Conservation (phyloP, 1,140 invertebrate species). For the Oreohelix idahoensis region DNA sequence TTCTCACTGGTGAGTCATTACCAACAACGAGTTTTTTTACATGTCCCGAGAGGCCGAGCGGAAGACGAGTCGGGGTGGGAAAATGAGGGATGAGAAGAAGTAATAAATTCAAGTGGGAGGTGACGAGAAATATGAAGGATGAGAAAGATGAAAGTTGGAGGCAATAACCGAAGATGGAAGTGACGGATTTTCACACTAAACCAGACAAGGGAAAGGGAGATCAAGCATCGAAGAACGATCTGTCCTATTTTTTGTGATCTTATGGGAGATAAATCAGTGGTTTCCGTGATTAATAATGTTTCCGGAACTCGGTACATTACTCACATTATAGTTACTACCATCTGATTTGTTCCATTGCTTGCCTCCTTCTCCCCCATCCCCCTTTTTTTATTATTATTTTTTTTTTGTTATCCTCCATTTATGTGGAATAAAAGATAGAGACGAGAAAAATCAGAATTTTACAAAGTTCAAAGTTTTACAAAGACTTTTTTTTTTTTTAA, state of each 20-base stretch:
- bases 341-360: background rate
- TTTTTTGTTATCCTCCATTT: no score
- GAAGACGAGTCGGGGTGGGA: background rate
- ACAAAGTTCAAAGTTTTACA: no score
- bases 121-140: slow-evolving; percentile 1
- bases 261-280: background rate
- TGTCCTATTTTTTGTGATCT: background rate
- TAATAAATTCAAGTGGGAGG: slow-evolving; percentile 9
- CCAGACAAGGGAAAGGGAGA: background rate
- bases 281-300: background rate
- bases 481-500: no score
- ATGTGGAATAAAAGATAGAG: no score
- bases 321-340: background rate
- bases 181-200: background rate
- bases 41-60: background rate
- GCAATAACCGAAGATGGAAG: background rate
- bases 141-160: background rate
- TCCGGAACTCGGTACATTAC: background rate
- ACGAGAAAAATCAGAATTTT: no score
- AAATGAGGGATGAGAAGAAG: background rate
- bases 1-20: background rate
- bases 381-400: no score
- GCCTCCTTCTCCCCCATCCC: no score
- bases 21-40: background rate
- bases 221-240: background rate